Base-by-base conservation (phyloP, 1,140 invertebrate species). In the Aplysia californica region DNA sequence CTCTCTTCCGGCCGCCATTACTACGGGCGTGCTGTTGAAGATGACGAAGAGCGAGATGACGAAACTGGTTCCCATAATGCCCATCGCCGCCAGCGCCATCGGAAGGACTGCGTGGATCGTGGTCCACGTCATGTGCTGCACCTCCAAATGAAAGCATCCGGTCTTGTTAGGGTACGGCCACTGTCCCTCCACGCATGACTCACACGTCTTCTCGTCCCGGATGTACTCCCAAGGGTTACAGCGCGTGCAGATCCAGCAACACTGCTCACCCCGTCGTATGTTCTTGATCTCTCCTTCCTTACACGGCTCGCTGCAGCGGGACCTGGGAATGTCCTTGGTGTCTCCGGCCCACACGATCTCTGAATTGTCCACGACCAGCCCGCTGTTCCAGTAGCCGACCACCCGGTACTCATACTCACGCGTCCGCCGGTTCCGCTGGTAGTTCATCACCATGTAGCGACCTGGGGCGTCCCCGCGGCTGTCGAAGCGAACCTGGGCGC, bases 181-280 rank as follows among this genome's bases (percentile, higher is more conserved):
- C 88, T 88, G 90, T 18, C 91, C 87, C 10, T 90, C 90, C 3
- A 82, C 79, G 85, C 94, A 95, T 44, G 92, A 91, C 18, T 91
- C 89, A 83, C 94, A 95, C 2, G 91, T 91, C 65, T 91, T 92
- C 41, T 93, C 92, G 80, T 93, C 91, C 21, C 89, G 80, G 23
- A 93, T 89, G 80, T 91, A 92, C 83, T 94, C 92, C 80, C 91
- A 93, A 0, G 86, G 80, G 3, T 93, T 91, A 83, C 94, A 95
- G 69, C 91, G 88, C 31, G 91, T 91, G 79, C 94, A 94, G 1
- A 87, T 77, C 87, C 87, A 88, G 61, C 97, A 98, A 88, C 97
- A 98, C 87, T 96, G 97, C 86, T 97, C 96, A 0, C 96, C 96
- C 86, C 97, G 95, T 26, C 96, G 94, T 87, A 97, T 96, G 89